phyloP scores from a whole-genome alignment of 2,113 vertebrate genomes.

The Centropus unirufus region DNA sequence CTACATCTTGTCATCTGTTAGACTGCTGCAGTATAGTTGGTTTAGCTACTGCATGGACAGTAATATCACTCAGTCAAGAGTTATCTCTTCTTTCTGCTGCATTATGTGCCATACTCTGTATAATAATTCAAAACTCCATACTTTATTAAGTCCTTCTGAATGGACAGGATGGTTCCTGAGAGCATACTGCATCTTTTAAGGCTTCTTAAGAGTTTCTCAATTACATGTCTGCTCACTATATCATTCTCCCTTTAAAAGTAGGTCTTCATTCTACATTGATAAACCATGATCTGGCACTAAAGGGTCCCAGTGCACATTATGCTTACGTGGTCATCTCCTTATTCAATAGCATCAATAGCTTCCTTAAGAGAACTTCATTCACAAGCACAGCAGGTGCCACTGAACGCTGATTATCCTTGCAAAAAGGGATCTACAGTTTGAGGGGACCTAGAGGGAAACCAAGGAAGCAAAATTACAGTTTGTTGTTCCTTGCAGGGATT shows the following conservation, averaged over 20 bases:
- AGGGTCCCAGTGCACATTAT: background rate
- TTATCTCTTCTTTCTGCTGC: background rate
- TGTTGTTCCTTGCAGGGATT: background rate
- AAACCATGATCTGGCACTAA: background rate
- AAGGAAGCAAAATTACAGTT: background rate
- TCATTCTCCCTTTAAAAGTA: background rate
- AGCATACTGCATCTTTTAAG: background rate
- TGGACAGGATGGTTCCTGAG: background rate
- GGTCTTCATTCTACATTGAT: background rate
- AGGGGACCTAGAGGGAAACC: constrained; percentile 3
- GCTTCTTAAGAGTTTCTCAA: background rate
- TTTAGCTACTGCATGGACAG: background rate
- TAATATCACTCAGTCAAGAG: background rate
- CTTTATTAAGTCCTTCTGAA: background rate
- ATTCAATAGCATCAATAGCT: background rate
- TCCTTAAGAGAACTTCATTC: background rate
- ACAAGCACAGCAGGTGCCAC: background rate
- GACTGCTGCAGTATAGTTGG: fast-evolving
- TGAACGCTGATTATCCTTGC: background rate
- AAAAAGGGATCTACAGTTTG: background rate
- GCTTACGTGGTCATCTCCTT: background rate
- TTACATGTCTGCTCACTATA: background rate
- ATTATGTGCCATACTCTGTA: background rate
- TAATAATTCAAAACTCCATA: background rate
- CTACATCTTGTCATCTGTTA: background rate